These are phyloP conservation scores for Alviniconcha marisindica DNA, from an alignment of 1,140 invertebrate genomes.

Conservation along the genomic window DNA sequence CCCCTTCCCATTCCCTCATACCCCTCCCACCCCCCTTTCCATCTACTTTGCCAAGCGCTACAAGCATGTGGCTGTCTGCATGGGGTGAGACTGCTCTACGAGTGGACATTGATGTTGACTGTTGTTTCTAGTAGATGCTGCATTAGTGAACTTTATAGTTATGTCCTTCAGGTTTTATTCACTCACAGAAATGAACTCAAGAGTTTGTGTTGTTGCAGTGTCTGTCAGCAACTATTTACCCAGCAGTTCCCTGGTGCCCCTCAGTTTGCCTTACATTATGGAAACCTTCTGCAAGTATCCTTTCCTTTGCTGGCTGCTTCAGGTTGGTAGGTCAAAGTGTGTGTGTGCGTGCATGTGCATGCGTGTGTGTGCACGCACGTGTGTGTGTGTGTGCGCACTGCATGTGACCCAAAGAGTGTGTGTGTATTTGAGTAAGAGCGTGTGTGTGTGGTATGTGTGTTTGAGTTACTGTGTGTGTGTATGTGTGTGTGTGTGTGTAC, in stretches of 20 bases:
- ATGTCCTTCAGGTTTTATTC: no score
- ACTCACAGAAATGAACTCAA: no score
- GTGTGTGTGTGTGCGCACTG: background rate
- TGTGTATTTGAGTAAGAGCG: background rate
- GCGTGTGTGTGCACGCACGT: background rate
- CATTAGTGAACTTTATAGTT: no score
- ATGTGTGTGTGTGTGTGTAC: background rate
- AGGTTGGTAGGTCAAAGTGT: background rate
- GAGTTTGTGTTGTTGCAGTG: constrained; percentile 65
- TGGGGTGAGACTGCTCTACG: no score
- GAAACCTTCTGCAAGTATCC: constrained; percentile 81
- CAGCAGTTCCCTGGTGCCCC: constrained; percentile 81
- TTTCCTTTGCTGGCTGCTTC: constrained; percentile 54
- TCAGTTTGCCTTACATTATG: constrained; percentile 84
- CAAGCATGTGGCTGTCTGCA: no score
- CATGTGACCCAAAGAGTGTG: no score
- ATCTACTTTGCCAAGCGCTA: no score
- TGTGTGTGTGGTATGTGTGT: background rate
- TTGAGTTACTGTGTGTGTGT: background rate
- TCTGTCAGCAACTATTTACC: constrained; percentile 88
- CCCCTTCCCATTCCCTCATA: no score
- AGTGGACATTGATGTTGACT: no score
- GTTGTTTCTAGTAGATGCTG: no score
- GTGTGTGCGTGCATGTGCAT: background rate
- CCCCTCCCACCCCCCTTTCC: no score